Conservation (phyloP, 2,113 vertebrate species). For the Isichthys henryi region DNA sequence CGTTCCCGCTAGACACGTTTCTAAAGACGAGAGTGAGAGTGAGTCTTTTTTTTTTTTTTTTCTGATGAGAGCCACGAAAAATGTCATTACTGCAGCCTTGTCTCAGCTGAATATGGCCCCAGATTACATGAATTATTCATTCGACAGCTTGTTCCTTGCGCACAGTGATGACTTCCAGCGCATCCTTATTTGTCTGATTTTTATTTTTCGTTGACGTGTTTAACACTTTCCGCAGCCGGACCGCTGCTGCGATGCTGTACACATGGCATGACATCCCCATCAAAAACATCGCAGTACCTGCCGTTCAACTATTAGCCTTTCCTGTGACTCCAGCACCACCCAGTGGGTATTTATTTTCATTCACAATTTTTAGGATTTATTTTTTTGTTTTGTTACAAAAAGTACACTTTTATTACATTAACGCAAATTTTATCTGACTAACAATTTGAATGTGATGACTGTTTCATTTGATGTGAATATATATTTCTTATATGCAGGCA, state of each 20-base stretch:
- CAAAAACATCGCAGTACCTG: not conserved
- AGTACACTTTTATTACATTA: not conserved
- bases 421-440: not conserved
- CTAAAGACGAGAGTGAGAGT: not conserved
- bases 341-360: not conserved
- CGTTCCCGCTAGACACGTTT: not conserved
- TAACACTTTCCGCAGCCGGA: not conserved
- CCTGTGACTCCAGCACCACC: not conserved
- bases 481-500: not conserved
- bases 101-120: not conserved
- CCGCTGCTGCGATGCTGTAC: not conserved
- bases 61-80: not conserved
- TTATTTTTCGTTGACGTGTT: not conserved
- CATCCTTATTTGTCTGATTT: not conserved
- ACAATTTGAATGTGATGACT: not conserved
- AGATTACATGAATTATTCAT: slow-evolving; percentile 13
- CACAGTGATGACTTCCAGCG: not conserved
- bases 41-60: not conserved
- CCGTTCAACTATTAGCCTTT: too few species aligned
- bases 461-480: not conserved
- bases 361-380: not conserved
- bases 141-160: not conserved
- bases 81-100: not conserved
- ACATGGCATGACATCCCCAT: not conserved
- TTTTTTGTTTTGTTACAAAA: not conserved